Percentiles rank a stretch among this genome's conserved stretches.
phyloP scores from a whole-genome alignment of 1,140 invertebrate genomes.

The Aphidius ervi region DNA sequence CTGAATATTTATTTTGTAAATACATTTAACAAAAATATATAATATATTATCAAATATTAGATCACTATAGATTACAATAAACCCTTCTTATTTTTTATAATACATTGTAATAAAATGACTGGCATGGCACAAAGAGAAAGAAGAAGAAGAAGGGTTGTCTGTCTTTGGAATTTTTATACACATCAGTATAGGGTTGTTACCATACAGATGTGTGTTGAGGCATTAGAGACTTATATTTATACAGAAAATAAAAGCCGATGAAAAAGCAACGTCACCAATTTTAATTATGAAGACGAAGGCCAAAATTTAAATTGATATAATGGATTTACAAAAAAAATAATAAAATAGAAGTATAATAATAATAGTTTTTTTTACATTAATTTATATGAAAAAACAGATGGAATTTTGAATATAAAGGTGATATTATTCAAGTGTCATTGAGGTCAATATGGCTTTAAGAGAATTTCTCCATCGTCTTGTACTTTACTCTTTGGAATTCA shows the following conservation, averaged over 20 bases:
- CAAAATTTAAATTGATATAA: constrained; percentile 1
- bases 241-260: neutral
- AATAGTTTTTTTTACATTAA: neutral
- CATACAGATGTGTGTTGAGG: neutral
- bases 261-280: constrained; percentile 47
- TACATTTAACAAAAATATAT: no score
- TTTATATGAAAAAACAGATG: no score
- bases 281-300: constrained; percentile 42
- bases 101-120: no score
- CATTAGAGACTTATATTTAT: no score
- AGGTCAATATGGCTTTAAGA: neutral
- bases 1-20: no score
- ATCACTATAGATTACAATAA: no score
- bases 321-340: constrained; percentile 8
- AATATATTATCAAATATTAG: no score
- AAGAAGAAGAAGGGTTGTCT: neutral
- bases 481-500: constrained; percentile 9
- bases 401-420: constrained; percentile 1
- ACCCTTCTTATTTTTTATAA: no score
- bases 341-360: neutral
- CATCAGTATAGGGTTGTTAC: neutral
- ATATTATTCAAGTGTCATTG: neutral
- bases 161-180: constrained; percentile 1
- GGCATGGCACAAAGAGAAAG: no score
- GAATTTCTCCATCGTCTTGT: neutral